phyloP scores from a whole-genome alignment of 2,113 vertebrate genomes.

The Connochaetes taurinus region DNA sequence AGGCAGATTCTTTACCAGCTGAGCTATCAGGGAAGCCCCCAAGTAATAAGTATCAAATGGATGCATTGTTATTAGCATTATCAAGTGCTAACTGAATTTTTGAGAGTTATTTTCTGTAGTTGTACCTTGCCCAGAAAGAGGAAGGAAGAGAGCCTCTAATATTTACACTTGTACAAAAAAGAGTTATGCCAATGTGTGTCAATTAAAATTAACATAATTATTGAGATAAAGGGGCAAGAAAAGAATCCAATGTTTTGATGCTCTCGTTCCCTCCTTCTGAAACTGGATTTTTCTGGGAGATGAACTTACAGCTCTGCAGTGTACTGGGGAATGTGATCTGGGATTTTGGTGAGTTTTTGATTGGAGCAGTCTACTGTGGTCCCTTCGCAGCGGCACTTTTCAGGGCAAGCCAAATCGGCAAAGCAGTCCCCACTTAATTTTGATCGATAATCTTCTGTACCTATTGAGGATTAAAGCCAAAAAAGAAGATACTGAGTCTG shows the following conservation, averaged over 20 bases:
- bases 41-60: not conserved
- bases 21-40: not conserved
- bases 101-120: not conserved
- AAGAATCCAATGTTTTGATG: not conserved
- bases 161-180: not conserved
- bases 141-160: not conserved
- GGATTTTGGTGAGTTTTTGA: conserved; percentile 95
- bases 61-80: not conserved
- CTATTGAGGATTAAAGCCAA: conserved; percentile 81
- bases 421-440: conserved; percentile 98
- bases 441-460: conserved; percentile 97
- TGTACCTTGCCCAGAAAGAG: not conserved
- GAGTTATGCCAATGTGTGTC: not conserved
- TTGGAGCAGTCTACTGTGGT: conserved; percentile 98
- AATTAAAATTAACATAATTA: not conserved
- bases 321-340: conserved; percentile 97
- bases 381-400: conserved; percentile 97
- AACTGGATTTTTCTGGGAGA: not conserved
- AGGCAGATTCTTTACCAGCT: not conserved
- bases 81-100: not conserved
- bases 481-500: conserved; percentile 59
- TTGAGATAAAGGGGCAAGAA: not conserved
- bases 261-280: not conserved
- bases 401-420: conserved; percentile 95
- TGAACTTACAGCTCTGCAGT: conserved; percentile 95